Conservation (phyloP, 1,140 invertebrate genomes). For the Drosophila nasuta region DNA sequence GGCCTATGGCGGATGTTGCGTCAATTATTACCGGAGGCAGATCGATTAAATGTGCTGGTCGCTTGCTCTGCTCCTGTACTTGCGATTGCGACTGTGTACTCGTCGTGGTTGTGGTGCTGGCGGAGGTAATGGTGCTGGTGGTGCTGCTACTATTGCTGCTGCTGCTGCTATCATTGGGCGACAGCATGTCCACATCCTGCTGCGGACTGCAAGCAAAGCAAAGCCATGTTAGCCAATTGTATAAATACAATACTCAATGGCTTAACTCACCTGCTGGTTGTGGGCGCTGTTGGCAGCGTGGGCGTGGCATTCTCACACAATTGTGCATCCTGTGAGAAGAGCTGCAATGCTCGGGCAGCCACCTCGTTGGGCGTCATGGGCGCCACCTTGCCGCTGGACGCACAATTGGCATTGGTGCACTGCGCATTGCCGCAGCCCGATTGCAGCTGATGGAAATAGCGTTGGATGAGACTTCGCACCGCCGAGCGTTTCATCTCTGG, state of each 20-base stretch:
- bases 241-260: background rate
- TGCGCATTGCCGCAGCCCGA: conserved; percentile 95
- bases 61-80: conserved; percentile 10
- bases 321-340: conserved; percentile 93
- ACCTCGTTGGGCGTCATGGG: conserved; percentile 94
- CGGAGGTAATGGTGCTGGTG: conserved; percentile 61
- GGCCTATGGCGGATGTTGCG: background rate
- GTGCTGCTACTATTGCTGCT: conserved; percentile 60
- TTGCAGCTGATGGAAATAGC: conserved; percentile 96
- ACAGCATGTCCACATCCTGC: conserved; percentile 76
- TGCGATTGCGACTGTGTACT: conserved; percentile 62
- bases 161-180: conserved; percentile 69
- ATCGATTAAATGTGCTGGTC: conserved; percentile 21
- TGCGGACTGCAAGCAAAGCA: conserved; percentile 25
- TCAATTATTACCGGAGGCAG: conserved; percentile 14
- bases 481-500: conserved; percentile 94
- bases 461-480: conserved; percentile 94
- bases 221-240: background rate
- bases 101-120: conserved; percentile 69
- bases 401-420: conserved; percentile 94
- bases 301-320: conserved; percentile 88
- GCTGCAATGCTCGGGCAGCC: conserved; percentile 93
- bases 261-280: conserved; percentile 29
- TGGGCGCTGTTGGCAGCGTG: conserved; percentile 24
- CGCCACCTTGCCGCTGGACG: conserved; percentile 94